Evolutionary conservation across 1,140 invertebrate species (phyloP).

Genomic region (Zaprionus africanus): DNA sequence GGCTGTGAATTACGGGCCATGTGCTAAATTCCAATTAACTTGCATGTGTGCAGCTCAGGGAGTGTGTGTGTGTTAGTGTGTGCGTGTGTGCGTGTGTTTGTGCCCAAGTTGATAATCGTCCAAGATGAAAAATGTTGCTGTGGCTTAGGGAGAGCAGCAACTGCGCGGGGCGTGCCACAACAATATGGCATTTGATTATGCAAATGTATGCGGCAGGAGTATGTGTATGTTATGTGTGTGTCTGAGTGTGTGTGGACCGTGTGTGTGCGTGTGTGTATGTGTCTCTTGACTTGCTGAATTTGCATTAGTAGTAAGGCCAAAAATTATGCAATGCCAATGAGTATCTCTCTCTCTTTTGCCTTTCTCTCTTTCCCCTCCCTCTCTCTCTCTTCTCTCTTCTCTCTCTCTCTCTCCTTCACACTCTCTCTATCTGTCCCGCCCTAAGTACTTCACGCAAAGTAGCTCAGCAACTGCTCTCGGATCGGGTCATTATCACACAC

Average conservation of each 20-base stretch:
- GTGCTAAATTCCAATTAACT: slow-evolving; percentile 79
- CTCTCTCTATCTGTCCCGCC: background rate
- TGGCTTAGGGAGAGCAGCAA: slow-evolving; percentile 1
- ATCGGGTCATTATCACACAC: background rate
- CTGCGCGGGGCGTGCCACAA: slow-evolving; percentile 18
- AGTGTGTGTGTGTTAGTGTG: slow-evolving; percentile 9
- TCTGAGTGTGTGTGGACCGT: slow-evolving; percentile 15
- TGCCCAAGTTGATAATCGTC: slow-evolving; percentile 62
- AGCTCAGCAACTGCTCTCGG: background rate
- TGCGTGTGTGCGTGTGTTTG: background rate
- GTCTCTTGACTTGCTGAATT: slow-evolving; percentile 73
- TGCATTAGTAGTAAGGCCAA: slow-evolving; percentile 68
- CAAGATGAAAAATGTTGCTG: slow-evolving; percentile 52
- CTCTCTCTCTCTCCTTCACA: background rate
- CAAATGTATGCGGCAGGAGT: slow-evolving; percentile 43
- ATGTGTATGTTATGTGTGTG: background rate
- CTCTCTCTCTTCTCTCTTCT: background rate
- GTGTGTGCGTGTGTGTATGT: slow-evolving; percentile 21
- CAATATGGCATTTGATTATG: slow-evolving; percentile 80
- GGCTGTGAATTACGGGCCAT: slow-evolving; percentile 54
- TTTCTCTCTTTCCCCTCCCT: background rate
- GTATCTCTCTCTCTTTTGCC: background rate
- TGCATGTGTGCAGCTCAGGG: slow-evolving; percentile 16
- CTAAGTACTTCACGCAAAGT: background rate
- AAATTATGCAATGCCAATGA: slow-evolving; percentile 74